These are phyloP conservation scores for Agapetus fuscipes DNA, from an alignment of 2,888 invertebrate species.

Conservation along the genomic window DNA sequence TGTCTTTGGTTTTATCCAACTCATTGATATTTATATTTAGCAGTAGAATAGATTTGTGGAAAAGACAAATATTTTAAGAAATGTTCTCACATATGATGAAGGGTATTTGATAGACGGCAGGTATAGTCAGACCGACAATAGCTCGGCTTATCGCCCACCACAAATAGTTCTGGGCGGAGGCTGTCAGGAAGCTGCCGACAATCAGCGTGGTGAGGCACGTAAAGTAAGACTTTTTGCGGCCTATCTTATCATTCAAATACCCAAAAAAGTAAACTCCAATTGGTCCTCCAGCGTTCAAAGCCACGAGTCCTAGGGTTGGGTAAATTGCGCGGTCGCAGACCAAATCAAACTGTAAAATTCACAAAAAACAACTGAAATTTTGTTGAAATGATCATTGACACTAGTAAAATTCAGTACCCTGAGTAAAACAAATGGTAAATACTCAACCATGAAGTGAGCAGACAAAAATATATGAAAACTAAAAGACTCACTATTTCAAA, in stretches of 20 bases:
- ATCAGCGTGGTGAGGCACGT: slow-evolving; percentile 74
- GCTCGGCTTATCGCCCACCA: slow-evolving; percentile 72
- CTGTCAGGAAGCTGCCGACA: slow-evolving; percentile 69
- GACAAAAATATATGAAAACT: too few species aligned
- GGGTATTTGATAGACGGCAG: slow-evolving; percentile 89
- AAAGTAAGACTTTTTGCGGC: slow-evolving; percentile 78
- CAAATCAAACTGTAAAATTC: slow-evolving; percentile 69
- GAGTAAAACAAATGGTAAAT: too few species aligned
- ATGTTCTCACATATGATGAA: slow-evolving; percentile 88
- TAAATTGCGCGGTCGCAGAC: slow-evolving; percentile 82
- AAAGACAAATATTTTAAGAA: too few species aligned
- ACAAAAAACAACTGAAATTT: slow-evolving; percentile 1
- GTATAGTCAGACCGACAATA: slow-evolving; percentile 83
- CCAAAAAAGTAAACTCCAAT: slow-evolving; percentile 86
- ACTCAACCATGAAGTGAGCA: too few species aligned
- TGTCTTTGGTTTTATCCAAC: too few species aligned
- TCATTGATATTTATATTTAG: too few species aligned
- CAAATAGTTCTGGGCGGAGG: slow-evolving; percentile 70
- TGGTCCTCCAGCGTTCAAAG: slow-evolving; percentile 81
- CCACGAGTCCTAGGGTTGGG: slow-evolving; percentile 77
- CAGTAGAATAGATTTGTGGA: too few species aligned
- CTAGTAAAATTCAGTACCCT: too few species aligned
- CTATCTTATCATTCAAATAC: slow-evolving; percentile 76
- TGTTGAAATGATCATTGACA: neutral
- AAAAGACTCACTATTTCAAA: neutral